A percentile compares a stretch with the other conserved stretches of the same genome.
Conservation (phyloP, 1,140 invertebrate species). For the Trypoxylus dichotomus region DNA sequence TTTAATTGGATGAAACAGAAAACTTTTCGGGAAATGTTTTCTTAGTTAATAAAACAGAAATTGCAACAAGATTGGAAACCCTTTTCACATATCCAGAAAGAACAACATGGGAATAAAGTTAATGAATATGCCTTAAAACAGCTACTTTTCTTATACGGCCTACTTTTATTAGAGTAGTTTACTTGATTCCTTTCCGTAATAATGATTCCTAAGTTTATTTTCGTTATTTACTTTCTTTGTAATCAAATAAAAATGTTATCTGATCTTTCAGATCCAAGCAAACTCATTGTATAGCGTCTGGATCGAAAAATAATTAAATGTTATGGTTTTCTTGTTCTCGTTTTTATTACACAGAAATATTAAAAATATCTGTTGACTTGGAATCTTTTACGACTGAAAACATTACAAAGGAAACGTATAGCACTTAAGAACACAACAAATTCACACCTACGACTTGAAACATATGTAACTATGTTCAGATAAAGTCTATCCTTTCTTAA, state of each 20-base stretch:
- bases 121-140: too few species aligned
- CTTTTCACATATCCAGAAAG: too few species aligned
- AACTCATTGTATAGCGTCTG: too few species aligned
- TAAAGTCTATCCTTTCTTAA: neutral
- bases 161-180: too few species aligned
- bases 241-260: neutral
- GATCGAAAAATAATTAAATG: neutral
- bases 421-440: neutral
- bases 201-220: too few species aligned
- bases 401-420: neutral
- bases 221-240: neutral
- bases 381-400: neutral
- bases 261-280: neutral
- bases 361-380: neutral
- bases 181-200: too few species aligned
- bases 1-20: too few species aligned
- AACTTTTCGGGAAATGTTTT: too few species aligned
- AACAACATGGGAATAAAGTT: too few species aligned
- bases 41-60: too few species aligned
- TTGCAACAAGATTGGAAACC: too few species aligned
- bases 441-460: neutral
- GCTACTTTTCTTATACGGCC: too few species aligned
- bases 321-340: neutral
- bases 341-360: neutral
- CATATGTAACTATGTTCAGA: neutral